phyloP scores from a whole-genome alignment of 2,888 invertebrate genomes.

The Nasonia oneida region DNA sequence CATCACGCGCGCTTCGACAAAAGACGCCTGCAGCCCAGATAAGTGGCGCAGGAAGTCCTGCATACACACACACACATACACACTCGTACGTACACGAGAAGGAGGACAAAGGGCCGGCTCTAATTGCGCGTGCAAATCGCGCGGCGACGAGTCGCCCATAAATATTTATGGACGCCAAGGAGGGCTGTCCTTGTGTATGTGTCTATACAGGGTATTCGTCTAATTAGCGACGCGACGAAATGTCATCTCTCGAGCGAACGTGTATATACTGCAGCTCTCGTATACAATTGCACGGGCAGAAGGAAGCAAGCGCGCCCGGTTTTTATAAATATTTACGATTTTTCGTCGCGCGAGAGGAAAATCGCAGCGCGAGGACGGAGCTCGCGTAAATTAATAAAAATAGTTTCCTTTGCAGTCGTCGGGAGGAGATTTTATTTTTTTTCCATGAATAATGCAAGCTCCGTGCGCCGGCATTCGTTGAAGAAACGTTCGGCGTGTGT shows the following conservation, averaged over 20 bases:
- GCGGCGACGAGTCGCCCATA: conserved; percentile 30
- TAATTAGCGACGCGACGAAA: conserved; percentile 48
- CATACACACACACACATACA: not conserved
- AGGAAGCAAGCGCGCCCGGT: not conserved
- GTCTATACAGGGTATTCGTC: conserved; percentile 10
- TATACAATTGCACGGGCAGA: not conserved
- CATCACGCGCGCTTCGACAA: conserved; percentile 17
- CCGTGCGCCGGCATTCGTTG: conserved; percentile 34
- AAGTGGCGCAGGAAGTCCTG: conserved; percentile 17
- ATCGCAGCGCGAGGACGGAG: not conserved
- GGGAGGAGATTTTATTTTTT: conserved; percentile 2
- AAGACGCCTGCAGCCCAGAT: conserved; percentile 11
- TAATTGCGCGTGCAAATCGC: conserved; percentile 54
- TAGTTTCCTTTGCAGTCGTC: conserved; percentile 13
- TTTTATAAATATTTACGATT: conserved; percentile 52
- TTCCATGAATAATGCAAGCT: conserved; percentile 58
- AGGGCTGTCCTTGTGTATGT: not conserved
- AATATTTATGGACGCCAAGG: conserved; percentile 47
- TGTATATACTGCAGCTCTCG: not conserved
- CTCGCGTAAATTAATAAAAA: conserved; percentile 52
- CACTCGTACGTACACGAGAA: too few relatives aligned
- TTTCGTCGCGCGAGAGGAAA: conserved; percentile 20
- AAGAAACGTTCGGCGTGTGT: conserved; percentile 44
- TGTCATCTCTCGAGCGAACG: not conserved
- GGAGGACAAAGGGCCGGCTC: conserved; percentile 49